Percentiles rank a stretch among this genome's conserved stretches.
phyloP scores from a whole-genome alignment of 2,888 invertebrate genomes.

The Eristalis tenax region DNA sequence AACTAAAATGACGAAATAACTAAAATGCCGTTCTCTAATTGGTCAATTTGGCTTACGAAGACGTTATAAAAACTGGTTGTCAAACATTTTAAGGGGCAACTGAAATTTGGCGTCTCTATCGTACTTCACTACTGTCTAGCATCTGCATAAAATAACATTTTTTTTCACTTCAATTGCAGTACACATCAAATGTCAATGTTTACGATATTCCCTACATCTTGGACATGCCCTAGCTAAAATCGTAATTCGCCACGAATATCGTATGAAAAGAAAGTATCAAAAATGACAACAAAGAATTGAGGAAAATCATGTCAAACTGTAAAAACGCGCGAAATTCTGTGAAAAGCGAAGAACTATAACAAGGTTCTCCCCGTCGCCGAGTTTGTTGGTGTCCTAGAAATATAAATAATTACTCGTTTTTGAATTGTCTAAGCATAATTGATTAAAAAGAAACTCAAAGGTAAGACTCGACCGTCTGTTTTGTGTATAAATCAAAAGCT shows the following conservation, averaged over 20 bases:
- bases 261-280: neutral
- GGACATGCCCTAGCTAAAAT: neutral
- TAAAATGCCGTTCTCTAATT: too few relatives aligned
- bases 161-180: neutral
- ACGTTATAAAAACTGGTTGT: too few relatives aligned
- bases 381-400: neutral
- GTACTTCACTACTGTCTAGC: too few relatives aligned
- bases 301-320: slow-evolving; percentile 36
- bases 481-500: neutral
- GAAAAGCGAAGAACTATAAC: slow-evolving; percentile 10
- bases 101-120: too few relatives aligned
- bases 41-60: too few relatives aligned
- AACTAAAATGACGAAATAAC: too few relatives aligned
- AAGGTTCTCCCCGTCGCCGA: neutral
- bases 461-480: neutral
- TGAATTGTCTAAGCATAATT: neutral
- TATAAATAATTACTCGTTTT: neutral
- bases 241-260: neutral
- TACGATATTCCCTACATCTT: neutral
- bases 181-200: neutral
- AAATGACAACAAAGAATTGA: slow-evolving; percentile 31
- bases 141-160: too few relatives aligned
- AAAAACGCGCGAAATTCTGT: slow-evolving; percentile 62
- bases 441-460: neutral
- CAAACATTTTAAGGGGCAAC: too few relatives aligned